Percentiles rank a stretch among this genome's conserved stretches.
Evolutionary conservation across 2,797 vertebrate genomes (phyloP).

Genomic region (Eulemur coronatus): DNA sequence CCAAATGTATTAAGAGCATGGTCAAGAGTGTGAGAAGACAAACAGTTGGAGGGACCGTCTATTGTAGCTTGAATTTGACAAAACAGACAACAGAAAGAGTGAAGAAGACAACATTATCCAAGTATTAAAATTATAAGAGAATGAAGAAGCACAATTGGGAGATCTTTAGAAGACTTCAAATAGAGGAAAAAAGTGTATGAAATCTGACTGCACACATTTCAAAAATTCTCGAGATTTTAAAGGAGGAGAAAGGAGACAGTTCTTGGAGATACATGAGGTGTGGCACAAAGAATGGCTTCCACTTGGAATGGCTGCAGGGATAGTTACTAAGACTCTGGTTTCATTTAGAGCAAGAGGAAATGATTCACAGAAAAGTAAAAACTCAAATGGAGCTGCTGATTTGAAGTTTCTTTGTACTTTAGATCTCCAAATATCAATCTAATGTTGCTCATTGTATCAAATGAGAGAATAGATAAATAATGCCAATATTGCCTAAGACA

Average conservation of each 20-base stretch:
- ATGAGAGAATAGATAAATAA: background rate
- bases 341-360: background rate
- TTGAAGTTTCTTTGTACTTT: background rate
- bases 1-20: background rate
- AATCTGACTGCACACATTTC: background rate
- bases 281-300: background rate
- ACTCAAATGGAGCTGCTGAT: background rate
- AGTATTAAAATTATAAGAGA: background rate
- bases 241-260: background rate
- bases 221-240: background rate
- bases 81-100: background rate
- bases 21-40: background rate
- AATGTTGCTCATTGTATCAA: background rate
- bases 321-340: background rate
- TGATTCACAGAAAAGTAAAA: background rate
- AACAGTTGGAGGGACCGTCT: background rate
- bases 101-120: background rate
- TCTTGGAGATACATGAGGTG: background rate
- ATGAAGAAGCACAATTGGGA: background rate
- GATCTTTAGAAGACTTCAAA: background rate
- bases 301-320: background rate
- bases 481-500: background rate
- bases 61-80: background rate
- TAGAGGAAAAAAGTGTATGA: background rate
- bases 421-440: background rate